A percentile compares a stretch with the other conserved stretches of the same genome.
Evolutionary conservation across 2,113 vertebrate genomes (phyloP).

Genomic region (Buteo buteo): DNA sequence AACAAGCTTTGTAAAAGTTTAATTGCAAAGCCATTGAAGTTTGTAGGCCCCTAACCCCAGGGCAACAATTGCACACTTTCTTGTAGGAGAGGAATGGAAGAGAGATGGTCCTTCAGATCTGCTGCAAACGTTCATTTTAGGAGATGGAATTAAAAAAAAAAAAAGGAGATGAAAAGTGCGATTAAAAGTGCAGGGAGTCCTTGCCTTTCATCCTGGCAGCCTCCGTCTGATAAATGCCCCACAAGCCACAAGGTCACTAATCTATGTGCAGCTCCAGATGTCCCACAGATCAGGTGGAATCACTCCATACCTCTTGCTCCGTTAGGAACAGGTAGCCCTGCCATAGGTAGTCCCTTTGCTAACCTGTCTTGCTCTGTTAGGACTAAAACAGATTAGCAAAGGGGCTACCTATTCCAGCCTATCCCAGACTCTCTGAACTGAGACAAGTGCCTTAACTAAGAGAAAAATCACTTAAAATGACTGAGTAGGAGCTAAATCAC

Average conservation of each 20-base stretch:
- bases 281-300: neutral
- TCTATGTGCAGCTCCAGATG: neutral
- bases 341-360: neutral
- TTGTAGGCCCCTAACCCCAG: neutral
- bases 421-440: neutral
- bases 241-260: neutral
- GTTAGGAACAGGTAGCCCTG: neutral
- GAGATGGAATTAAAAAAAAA: neutral
- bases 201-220: neutral
- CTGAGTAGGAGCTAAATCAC: neutral
- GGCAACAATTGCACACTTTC: fast-evolving
- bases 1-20: neutral
- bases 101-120: fast-evolving
- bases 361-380: neutral
- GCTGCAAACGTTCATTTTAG: neutral
- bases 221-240: neutral
- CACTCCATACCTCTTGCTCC: fast-evolving
- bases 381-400: neutral
- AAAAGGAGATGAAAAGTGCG: neutral
- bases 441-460: neutral
- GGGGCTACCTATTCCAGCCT: neutral
- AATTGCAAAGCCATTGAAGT: neutral
- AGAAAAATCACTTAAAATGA: neutral
- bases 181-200: neutral
- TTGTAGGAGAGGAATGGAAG: neutral